Evolutionary conservation across 2,113 vertebrate genomes (phyloP), one percentile per base, ranked within the genome.

Genomic region (Daphoenositta chrysoptera): DNA sequence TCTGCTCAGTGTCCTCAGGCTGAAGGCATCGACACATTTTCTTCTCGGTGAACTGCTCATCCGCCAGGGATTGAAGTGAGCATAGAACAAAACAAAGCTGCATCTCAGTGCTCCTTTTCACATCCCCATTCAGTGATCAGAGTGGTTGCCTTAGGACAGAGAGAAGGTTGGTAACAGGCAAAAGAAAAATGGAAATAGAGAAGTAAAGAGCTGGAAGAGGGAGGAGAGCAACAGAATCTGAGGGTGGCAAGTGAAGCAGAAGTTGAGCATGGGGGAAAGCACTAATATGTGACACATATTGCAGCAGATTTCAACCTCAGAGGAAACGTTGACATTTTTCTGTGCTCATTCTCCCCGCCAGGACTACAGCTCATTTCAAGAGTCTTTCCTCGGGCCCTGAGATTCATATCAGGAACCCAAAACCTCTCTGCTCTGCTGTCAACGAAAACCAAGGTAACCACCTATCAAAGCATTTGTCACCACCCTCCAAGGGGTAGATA

Each of bases 351-450:
- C 42, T 64, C 2, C 9, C 4, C 14, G 3, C 13, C 19, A 37
- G 26, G 20, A 54, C 68, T 85, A 77, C 79, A 90, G 42, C 76
- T 97, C 92, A 95, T 94, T 95, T 96, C 79, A 88, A 56, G 37
- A 90, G 56, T 65, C 82, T 88, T 91, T 84, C 88, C 66, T 76
- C 7, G 0, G 82, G 87, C 80, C 78, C 15, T 60, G 37, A 96
- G 61, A 96, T 82, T 97, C 94, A 95, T 95, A 90, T 88, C 85
- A 95, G 76, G 79, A 96, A 85, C 53, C n/a, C 58, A 83, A 73
- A 93, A 54, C 39, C 82, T 85, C 65, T 91, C 35, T 69, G 51
- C 51, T 71, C 27, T 56, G 50, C 88, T 90, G 83, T 93, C 76
- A 94, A 86, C 6, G 0, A 88, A 94, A 94, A n/a, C n/a, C 66